These are phyloP conservation scores for Sebastolobus alascanus DNA, from an alignment of 2,797 vertebrate genomes.

Conservation along the genomic window DNA sequence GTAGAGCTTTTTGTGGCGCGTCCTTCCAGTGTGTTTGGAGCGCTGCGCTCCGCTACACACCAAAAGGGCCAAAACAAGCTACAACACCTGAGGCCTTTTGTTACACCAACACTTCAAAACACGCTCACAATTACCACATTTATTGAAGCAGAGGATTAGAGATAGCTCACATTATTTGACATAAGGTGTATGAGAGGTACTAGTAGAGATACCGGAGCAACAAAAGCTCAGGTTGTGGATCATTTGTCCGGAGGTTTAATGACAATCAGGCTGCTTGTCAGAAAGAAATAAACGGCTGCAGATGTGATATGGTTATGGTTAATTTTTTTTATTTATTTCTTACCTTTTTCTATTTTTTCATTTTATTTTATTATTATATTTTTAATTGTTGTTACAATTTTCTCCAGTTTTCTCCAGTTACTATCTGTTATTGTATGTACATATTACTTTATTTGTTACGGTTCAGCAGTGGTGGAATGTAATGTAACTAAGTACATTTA, in stretches of 20 bases:
- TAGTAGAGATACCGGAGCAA: not conserved
- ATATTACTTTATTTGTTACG: too few species aligned
- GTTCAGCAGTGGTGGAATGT: too few species aligned
- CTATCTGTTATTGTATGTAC: too few species aligned
- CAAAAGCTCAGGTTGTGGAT: not conserved
- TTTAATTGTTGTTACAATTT: too few species aligned
- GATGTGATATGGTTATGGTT: not conserved
- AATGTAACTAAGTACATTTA: too few species aligned
- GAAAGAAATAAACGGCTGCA: constrained; percentile 9
- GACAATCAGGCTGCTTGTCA: not conserved
- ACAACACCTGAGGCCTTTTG: constrained; percentile 48
- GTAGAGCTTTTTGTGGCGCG: constrained; percentile 4
- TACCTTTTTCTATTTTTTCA: too few species aligned
- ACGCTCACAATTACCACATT: constrained; percentile 30
- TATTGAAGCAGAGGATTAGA: constrained; percentile 31
- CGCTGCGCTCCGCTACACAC: constrained; percentile 11
- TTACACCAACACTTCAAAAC: constrained; percentile 20
- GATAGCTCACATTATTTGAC: not conserved
- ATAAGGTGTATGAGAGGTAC: not conserved
- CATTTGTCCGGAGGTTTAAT: not conserved
- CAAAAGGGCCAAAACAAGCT: constrained; percentile 45
- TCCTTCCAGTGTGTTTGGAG: constrained; percentile 32
- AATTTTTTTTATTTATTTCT: too few species aligned
- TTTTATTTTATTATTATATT: too few species aligned
- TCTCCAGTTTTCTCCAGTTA: too few species aligned